Conservation (phyloP, 2,888 invertebrate species). For the Rosalia funebris region DNA sequence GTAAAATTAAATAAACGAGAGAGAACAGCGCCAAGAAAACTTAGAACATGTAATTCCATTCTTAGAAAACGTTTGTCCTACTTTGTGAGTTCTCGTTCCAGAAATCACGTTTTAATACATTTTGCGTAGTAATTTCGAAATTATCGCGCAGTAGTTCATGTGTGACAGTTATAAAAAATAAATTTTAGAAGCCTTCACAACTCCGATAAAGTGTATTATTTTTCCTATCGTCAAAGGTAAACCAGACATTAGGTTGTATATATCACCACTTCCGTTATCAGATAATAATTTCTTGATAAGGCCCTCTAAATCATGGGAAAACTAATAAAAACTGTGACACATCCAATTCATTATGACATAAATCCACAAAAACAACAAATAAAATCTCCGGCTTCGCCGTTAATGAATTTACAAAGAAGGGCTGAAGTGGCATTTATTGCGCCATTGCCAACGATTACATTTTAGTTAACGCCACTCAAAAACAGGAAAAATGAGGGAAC, state of each 20-base stretch:
- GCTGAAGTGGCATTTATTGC: constrained; percentile 5
- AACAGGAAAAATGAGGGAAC: constrained; percentile 13
- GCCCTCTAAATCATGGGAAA: background rate
- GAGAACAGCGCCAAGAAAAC: too few species aligned
- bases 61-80: too few species aligned
- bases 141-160: too few species aligned
- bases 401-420: constrained; percentile 18
- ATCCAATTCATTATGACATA: background rate
- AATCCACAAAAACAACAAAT: background rate
- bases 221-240: background rate
- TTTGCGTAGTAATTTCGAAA: too few species aligned
- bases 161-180: too few species aligned
- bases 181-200: too few species aligned
- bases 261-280: background rate
- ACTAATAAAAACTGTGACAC: background rate
- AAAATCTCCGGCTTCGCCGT: background rate
- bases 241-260: background rate
- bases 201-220: too few species aligned
- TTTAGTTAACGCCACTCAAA: constrained; percentile 11
- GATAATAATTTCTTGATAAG: background rate
- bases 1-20: too few species aligned
- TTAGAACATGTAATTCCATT: too few species aligned
- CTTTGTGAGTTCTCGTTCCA: too few species aligned
- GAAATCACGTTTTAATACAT: too few species aligned
- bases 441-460: constrained; percentile 4